Evolutionary conservation across 2,888 invertebrate species (phyloP).

Genomic region (Sicus ferrugineus): DNA sequence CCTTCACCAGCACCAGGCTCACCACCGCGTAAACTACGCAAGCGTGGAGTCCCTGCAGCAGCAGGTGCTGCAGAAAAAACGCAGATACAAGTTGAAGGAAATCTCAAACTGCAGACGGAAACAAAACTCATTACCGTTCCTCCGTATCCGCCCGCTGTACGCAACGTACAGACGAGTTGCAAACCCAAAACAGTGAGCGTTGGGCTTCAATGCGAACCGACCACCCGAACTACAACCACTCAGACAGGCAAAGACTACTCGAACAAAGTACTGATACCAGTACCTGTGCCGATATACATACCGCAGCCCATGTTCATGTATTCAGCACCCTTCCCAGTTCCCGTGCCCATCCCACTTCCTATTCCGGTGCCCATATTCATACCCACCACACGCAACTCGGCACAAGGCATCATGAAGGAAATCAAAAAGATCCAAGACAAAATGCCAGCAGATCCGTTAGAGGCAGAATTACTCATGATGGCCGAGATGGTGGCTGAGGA

Average conservation of each 20-base stretch:
- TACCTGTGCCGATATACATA: slow-evolving; percentile 89
- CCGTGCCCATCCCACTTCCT: slow-evolving; percentile 85
- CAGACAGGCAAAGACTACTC: slow-evolving; percentile 77
- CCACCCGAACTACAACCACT: slow-evolving; percentile 72
- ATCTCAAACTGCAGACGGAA: slow-evolving; percentile 71
- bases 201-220: slow-evolving; percentile 77
- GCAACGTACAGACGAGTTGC: slow-evolving; percentile 81
- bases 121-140: slow-evolving; percentile 83
- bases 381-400: slow-evolving; percentile 86
- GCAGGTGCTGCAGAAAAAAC: slow-evolving; percentile 49
- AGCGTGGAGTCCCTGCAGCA: slow-evolving; percentile 36
- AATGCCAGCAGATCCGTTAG: slow-evolving; percentile 91
- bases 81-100: slow-evolving; percentile 41
- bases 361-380: slow-evolving; percentile 91
- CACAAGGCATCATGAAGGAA: slow-evolving; percentile 86
- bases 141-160: slow-evolving; percentile 74
- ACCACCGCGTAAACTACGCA: slow-evolving; percentile 36
- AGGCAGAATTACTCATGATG: slow-evolving; percentile 93
- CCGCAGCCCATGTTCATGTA: slow-evolving; percentile 90
- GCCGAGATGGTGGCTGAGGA: slow-evolving; percentile 93
- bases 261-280: slow-evolving; percentile 76
- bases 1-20: slow-evolving; percentile 52
- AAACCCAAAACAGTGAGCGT: slow-evolving; percentile 79
- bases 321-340: slow-evolving; percentile 82
- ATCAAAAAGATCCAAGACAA: slow-evolving; percentile 91